phyloP scores from a whole-genome alignment of 1,140 invertebrate genomes.

The Polypedilum vanderplanki region DNA sequence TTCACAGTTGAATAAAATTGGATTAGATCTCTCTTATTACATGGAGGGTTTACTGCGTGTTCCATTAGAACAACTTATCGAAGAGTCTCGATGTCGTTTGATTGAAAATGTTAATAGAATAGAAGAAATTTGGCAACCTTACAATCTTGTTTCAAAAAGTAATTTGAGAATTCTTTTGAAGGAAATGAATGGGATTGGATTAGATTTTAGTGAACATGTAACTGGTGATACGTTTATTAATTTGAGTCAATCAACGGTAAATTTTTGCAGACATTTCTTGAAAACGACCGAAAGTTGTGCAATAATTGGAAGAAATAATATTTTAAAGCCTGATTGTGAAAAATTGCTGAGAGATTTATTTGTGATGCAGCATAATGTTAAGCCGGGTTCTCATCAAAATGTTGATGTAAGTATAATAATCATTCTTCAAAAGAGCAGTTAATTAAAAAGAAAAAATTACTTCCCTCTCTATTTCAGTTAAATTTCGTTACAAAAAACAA shows the following conservation, averaged over 20 bases:
- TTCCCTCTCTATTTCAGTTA: constrained; percentile 34
- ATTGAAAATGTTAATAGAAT: constrained; percentile 61
- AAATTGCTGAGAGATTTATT: constrained; percentile 39
- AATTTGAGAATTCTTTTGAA: constrained; percentile 46
- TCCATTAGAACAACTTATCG: constrained; percentile 50
- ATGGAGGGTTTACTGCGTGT: constrained; percentile 69
- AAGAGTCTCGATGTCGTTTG: constrained; percentile 44
- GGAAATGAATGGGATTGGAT: constrained; percentile 47
- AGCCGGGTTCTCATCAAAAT: constrained; percentile 38
- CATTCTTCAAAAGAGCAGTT: not conserved
- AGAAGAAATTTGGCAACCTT: constrained; percentile 68
- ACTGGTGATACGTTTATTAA: constrained; percentile 44
- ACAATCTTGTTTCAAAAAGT: constrained; percentile 56
- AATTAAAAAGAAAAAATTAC: not conserved
- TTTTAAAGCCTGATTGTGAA: constrained; percentile 38
- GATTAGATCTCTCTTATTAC: constrained; percentile 66
- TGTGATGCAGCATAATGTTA: constrained; percentile 38
- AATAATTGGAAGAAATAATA: constrained; percentile 39
- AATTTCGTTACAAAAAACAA: constrained; percentile 43
- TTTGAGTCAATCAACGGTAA: constrained; percentile 41
- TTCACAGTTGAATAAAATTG: constrained; percentile 53
- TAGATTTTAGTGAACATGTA: constrained; percentile 41
- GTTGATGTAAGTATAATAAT: constrained; percentile 39
- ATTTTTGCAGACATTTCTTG: constrained; percentile 40
- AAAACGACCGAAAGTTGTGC: constrained; percentile 40